Base-by-base conservation (phyloP, 2,797 vertebrate genomes). In the Hemitrygon akajei region DNA sequence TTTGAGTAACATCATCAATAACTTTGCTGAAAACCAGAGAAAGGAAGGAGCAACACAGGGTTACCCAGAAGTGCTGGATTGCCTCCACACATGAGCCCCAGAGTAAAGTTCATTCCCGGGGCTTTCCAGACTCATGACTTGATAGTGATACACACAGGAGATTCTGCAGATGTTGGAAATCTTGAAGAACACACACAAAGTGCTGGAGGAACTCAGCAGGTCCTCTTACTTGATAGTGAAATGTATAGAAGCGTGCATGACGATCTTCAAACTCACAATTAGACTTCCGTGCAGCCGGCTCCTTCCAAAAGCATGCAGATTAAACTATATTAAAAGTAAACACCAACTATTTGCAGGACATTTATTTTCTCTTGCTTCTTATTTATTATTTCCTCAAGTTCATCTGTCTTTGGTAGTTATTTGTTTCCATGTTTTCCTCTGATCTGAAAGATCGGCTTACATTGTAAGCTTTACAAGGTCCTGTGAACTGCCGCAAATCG, bases 361-460 rank as follows among this genome's bases (percentile, higher is more conserved):
- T 37, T 89, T 69, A 89, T 69, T 89, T 69, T 89, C 86, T 69
- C 7, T 34, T 89, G 1, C n/a, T 89, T 37, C 34, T 89, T 22
- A 89, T 40, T 89, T 69, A 69, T 89, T 69, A 69, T 11, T 69
- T 69, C n/a, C 86, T 69, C 34, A 10, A 2, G 18, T 89, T 89
- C 86, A 69, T 89, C 86, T 69, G 63, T 69, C n/a, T 69, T 89
- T 89, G 7, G 66, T 66, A 89, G 34, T 37, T 2, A 18, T 20
- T 89, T 37, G 63, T 66, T n/a, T 89, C 63, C n/a, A 11, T 22
- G 60, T n/a, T 37, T 18, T 37, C 20, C 86, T 69, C n/a, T 69
- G 86, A 89, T 89, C 60, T 63, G 66, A 63, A 89, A 89, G 86
- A 69, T 89, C n/a, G 37, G 86, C n/a, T 89, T 89, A 89, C 86